Base-by-base conservation (phyloP, 2,797 vertebrate species). In the Tokudaia tokunoshimensis region DNA sequence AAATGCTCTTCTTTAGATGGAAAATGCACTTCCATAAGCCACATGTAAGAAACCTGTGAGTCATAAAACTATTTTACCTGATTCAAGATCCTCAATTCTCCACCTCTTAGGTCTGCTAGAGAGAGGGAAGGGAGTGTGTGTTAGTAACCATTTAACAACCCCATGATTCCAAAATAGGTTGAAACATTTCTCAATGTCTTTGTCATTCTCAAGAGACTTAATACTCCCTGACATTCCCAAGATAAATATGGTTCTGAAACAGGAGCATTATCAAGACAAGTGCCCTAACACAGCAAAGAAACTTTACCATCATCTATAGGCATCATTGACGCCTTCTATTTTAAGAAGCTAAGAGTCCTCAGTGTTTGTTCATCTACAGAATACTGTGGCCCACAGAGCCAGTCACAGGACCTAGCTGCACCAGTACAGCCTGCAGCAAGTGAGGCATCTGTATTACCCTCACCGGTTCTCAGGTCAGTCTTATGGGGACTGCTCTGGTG, bases 361-460 rank as follows among this genome's bases (percentile, higher is more conserved):
- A 19, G 3, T 52, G 2, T 86, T 41, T 67, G 82, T 59, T 67
- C 34, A 17, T 91, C 24, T 34, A 1, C 13, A 1, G 9, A 11
- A 1, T 2, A 0, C 19, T 7, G 9, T 1, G 29, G 7, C 5
- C 41, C 8, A 10, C 47, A 41, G n/a, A 83, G 31, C 41, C 0
- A 1, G 34, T 3, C 10, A 47, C n/a, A 91, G 31, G 19, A 10
- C 59, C 34, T 8, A 24, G 9, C 50, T 80, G 44, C 57, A 9
- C 0, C 6, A 17, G 14, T 3, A 24, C 47, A 19, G 10, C 1
- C 10, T 8, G 13, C 0, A 12, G 34, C 0, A 6, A 9, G 55
- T 6, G 9, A 14, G 10, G 6, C 13, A 11, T 17, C 0, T n/a
- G 24, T 3, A 7, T 12, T 61, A 2, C 17, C 8, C 29, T 0